phyloP scores from a whole-genome alignment of 2,888 invertebrate genomes.

The Acleris holmiana region DNA sequence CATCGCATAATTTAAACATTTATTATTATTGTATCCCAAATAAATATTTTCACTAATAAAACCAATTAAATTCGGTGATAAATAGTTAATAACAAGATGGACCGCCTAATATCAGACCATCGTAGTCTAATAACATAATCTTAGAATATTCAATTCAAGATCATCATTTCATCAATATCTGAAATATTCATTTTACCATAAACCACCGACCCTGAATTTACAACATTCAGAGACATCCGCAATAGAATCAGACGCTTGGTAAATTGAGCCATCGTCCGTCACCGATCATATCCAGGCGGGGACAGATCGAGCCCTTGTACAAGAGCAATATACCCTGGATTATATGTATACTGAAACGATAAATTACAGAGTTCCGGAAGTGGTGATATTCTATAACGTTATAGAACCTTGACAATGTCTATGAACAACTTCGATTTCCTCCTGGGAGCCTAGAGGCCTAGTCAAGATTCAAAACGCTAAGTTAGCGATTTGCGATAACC shows the following conservation, averaged over 20 bases:
- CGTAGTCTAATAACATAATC: background rate
- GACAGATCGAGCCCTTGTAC: slow-evolving; percentile 26
- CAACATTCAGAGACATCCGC: slow-evolving; percentile 10
- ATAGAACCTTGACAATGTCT: too few species aligned
- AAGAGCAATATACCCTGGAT: slow-evolving; percentile 20
- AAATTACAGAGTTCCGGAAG: slow-evolving; percentile 7
- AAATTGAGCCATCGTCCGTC: slow-evolving; percentile 33
- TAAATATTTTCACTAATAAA: too few species aligned
- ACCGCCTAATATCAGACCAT: too few species aligned
- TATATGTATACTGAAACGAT: slow-evolving; percentile 22
- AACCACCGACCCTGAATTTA: slow-evolving; percentile 13
- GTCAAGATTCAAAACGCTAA: too few species aligned
- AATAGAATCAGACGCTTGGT: slow-evolving; percentile 29
- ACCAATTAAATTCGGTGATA: too few species aligned
- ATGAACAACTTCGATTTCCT: too few species aligned
- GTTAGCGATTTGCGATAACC: too few species aligned
- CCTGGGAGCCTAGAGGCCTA: too few species aligned
- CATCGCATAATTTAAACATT: too few species aligned
- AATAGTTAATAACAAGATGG: too few species aligned
- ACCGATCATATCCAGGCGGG: slow-evolving; percentile 15
- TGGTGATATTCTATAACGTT: too few species aligned
- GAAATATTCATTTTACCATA: slow-evolving; percentile 28
- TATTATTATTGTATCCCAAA: too few species aligned
- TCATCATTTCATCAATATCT: background rate
- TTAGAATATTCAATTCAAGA: background rate